Evolutionary conservation across 1,140 invertebrate species (phyloP).

Genomic region (Capitella teleta): DNA sequence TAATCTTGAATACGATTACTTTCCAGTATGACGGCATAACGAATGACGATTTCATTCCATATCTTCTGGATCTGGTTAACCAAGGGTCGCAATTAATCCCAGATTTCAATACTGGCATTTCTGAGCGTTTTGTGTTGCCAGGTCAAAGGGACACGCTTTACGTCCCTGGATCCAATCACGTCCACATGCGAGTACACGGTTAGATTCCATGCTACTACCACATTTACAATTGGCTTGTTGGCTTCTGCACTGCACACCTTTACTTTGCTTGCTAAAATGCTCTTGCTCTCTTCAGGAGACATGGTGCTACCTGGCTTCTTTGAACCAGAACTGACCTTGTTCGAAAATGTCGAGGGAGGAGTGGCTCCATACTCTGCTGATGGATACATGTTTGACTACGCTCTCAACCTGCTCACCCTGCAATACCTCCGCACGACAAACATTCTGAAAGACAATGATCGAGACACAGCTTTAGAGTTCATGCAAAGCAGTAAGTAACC

Average conservation of each 20-base stretch:
- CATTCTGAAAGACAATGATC: slow-evolving; percentile 58
- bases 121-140: slow-evolving; percentile 77
- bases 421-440: slow-evolving; percentile 81
- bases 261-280: too few species aligned
- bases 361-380: too few species aligned
- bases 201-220: too few species aligned
- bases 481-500: too few species aligned
- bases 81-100: slow-evolving; percentile 84
- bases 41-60: slow-evolving; percentile 81
- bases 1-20: too few species aligned
- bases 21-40: slow-evolving; percentile 75
- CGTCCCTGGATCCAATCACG: slow-evolving; percentile 81
- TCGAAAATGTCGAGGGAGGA: too few species aligned
- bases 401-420: slow-evolving; percentile 79
- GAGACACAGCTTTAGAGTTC: too few species aligned
- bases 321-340: too few species aligned
- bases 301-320: too few species aligned
- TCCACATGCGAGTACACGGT: slow-evolving; percentile 66
- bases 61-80: slow-evolving; percentile 81
- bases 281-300: too few species aligned
- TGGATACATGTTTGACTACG: slow-evolving; percentile 91
- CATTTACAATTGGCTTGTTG: too few species aligned
- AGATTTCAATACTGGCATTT: slow-evolving; percentile 88
- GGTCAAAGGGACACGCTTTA: slow-evolving; percentile 81
- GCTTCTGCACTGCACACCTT: too few species aligned